Evolutionary conservation across 2,113 vertebrate genomes (phyloP), one percentile per base, ranked within the genome.

Genomic region (Gadus macrocephalus): DNA sequence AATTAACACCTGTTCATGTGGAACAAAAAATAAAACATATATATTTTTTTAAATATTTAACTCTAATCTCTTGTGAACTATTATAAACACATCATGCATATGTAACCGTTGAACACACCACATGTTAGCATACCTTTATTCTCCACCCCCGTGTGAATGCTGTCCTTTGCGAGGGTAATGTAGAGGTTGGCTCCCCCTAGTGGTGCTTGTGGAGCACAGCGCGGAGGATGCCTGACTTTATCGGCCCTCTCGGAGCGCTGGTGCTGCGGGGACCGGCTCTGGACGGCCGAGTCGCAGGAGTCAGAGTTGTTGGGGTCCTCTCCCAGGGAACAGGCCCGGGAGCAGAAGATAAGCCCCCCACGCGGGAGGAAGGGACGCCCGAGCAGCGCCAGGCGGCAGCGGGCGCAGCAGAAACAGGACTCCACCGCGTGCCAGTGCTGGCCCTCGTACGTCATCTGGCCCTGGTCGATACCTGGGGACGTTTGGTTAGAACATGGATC

Each of bases 391-490:
- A 90, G 88, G 0, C 73, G 86, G 16, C 95, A 97, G 71, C 90
- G 88, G 67, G 91, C 92, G 55, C 95, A 97, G 83, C 94, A 93
- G 91, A 97, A 97, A 72, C 95, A 97, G 0, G 82, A 73, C 70
- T 95, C 92, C 0, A 91, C 89, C 0, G 95, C 95, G 0, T 97
- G 95, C 95, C 95, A 97, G 85, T 95, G 95, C 82, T 95, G 95
- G 17, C 94, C 94, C 75, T 95, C 94, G 0, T 95, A 95, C 0
- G 94, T 93, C 93, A 97, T 95, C 88, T 97, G 94, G 28, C 95
- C 94, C 87, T 96, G 94, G 81, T 96, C 95, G 17, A 96, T 93
- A 64, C 94, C 95, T 93, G 69, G 31, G 25, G 27, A 61, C 28
- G n/a, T 58, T 9, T 35, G 9, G 25, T 15, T 14, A 64, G 78